Conservation (phyloP, 1,140 invertebrate genomes). For the Diachasmimorpha longicaudata region DNA sequence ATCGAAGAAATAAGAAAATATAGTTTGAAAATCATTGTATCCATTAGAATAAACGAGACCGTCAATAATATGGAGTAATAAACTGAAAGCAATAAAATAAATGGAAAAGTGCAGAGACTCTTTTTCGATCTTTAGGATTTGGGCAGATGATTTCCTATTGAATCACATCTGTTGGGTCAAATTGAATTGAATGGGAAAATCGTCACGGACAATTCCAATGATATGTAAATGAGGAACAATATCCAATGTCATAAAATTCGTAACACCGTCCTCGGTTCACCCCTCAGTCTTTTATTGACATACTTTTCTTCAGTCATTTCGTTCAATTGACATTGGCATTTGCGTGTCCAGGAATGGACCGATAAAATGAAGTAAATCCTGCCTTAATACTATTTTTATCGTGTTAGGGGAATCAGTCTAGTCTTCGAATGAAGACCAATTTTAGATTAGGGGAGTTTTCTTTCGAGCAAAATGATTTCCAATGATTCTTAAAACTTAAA, state of each 20-base stretch:
- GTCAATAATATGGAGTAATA: neutral
- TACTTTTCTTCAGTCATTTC: constrained; percentile 18
- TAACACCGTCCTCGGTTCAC: neutral
- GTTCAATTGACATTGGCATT: neutral
- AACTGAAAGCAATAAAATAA: neutral
- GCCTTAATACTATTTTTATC: too few species aligned
- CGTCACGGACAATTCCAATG: neutral
- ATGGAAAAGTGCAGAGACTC: neutral
- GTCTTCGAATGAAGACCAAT: too few species aligned
- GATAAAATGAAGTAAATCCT: neutral
- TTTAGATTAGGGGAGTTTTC: too few species aligned
- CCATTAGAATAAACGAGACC: too few species aligned
- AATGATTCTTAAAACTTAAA: too few species aligned
- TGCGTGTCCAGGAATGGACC: neutral
- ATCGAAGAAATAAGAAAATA: too few species aligned
- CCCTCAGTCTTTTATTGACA: constrained; percentile 34
- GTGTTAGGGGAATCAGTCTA: too few species aligned
- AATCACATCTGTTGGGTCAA: neutral
- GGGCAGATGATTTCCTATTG: neutral
- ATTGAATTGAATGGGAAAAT: constrained; percentile 8
- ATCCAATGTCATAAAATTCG: constrained; percentile 14
- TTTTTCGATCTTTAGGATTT: neutral
- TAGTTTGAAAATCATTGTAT: too few species aligned
- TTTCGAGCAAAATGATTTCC: too few species aligned
- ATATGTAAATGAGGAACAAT: constrained; percentile 1